A percentile compares a stretch with the other conserved stretches of the same genome.
Evolutionary conservation across 2,888 invertebrate genomes (phyloP).

Genomic region (Anticlea derivata): DNA sequence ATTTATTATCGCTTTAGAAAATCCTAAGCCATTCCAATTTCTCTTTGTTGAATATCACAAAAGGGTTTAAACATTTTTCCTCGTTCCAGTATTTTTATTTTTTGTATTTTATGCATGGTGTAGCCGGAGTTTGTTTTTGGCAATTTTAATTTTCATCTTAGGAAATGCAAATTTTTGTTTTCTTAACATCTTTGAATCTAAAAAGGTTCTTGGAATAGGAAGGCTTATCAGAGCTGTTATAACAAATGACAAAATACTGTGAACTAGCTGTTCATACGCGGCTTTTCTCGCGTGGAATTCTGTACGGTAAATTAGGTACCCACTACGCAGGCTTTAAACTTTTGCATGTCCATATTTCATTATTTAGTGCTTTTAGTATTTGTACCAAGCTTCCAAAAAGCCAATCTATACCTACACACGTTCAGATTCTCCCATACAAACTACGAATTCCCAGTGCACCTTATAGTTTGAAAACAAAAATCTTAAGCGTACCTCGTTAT

Average conservation of each 20-base stretch:
- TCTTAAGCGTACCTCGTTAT: too few relatives aligned
- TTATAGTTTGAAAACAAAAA: too few relatives aligned
- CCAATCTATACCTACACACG: too few relatives aligned
- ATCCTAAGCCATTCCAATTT: conserved; percentile 49
- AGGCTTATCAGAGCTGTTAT: conserved; percentile 1
- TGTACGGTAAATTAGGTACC: too few relatives aligned
- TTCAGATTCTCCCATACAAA: too few relatives aligned
- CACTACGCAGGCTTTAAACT: too few relatives aligned
- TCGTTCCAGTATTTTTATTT: conserved; percentile 35
- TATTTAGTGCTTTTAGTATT: too few relatives aligned
- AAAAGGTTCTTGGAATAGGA: not conserved
- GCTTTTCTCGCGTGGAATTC: too few relatives aligned
- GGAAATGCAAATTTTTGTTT: conserved; percentile 30
- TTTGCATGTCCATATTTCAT: too few relatives aligned
- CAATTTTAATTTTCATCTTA: conserved; percentile 30
- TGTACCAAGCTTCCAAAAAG: too few relatives aligned
- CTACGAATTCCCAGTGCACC: too few relatives aligned
- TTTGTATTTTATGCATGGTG: conserved; percentile 32
- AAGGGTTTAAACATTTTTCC: conserved; percentile 49
- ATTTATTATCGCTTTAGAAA: conserved; percentile 58
- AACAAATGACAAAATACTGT: not conserved
- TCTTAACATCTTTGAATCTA: conserved; percentile 15
- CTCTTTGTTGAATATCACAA: conserved; percentile 55
- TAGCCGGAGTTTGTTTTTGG: conserved; percentile 35
- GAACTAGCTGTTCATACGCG: too few relatives aligned